Evolutionary conservation across 2,888 invertebrate species (phyloP).

Genomic region (Drosophila setosimentum): DNA sequence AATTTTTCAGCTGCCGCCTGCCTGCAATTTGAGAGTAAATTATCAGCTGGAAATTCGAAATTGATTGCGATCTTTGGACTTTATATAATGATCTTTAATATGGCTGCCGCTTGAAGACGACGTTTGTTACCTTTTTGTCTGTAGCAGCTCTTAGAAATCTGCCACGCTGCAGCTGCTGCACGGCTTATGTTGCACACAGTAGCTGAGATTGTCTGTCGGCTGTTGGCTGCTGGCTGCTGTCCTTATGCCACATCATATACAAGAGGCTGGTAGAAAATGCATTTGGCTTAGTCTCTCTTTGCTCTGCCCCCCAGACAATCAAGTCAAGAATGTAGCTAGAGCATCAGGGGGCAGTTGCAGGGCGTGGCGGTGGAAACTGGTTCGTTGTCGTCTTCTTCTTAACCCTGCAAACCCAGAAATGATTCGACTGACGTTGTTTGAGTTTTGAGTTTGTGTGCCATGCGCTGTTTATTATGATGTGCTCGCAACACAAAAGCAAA

Average conservation of each 20-base stretch:
- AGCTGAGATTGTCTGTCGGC: conserved; percentile 45
- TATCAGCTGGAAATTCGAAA: conserved; percentile 19
- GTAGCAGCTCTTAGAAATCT: conserved; percentile 28
- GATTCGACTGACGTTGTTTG: conserved; percentile 44
- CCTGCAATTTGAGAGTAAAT: conserved; percentile 22
- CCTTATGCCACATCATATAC: conserved; percentile 31
- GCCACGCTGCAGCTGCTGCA: conserved; percentile 33
- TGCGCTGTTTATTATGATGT: conserved; percentile 65
- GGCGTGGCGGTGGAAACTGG: conserved; percentile 40
- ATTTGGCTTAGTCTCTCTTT: conserved; percentile 74
- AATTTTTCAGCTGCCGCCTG: conserved; percentile 8
- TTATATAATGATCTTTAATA: conserved; percentile 43
- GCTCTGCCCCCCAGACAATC: conserved; percentile 41
- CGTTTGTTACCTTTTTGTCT: conserved; percentile 24
- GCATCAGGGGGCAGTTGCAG: conserved; percentile 3
- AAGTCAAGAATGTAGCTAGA: conserved; percentile 21
- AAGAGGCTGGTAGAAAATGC: conserved; percentile 43
- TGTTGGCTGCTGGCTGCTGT: conserved; percentile 13
- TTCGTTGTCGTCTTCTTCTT: conserved; percentile 33
- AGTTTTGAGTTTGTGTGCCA: conserved; percentile 24
- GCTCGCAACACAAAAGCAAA: conserved; percentile 63
- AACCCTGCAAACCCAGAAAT: conserved; percentile 38
- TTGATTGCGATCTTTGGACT: conserved; percentile 37
- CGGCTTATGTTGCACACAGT: conserved; percentile 55
- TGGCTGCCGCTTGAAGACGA: conserved; percentile 10